These are phyloP conservation scores for Adineta ricciae DNA, from an alignment of 2,888 invertebrate species.

Conservation along the genomic window DNA sequence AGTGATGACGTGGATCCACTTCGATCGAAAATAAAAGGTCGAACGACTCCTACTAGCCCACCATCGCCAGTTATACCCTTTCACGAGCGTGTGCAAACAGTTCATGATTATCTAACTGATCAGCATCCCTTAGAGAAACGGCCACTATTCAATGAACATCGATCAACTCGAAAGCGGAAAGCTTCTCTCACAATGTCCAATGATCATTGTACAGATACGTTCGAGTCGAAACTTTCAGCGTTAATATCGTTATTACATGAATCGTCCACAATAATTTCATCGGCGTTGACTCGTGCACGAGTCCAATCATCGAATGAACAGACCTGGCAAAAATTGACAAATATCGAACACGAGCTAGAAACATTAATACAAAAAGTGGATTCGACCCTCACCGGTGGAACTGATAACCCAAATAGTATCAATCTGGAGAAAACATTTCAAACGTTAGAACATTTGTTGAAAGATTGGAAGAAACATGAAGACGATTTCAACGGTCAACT, in stretches of 20 bases:
- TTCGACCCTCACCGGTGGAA: neutral
- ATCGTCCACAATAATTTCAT: neutral
- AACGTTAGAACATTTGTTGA: neutral
- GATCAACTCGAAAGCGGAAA: neutral
- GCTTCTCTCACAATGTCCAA: neutral
- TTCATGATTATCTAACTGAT: neutral
- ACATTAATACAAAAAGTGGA: neutral
- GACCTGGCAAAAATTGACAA: neutral
- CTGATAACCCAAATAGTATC: neutral
- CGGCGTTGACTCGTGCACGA: neutral
- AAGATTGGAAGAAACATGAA: neutral
- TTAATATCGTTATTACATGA: neutral
- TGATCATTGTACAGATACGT: neutral
- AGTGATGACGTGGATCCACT: neutral
- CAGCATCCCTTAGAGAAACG: neutral
- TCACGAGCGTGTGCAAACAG: neutral
- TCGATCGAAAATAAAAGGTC: neutral
- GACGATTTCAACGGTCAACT: neutral
- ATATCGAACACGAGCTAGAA: neutral
- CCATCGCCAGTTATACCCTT: neutral
- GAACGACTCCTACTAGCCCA: neutral
- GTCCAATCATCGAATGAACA: neutral
- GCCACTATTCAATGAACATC: neutral
- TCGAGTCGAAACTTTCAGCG: neutral
- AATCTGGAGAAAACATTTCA: neutral